These are phyloP conservation scores for Phyto melanocephala DNA, from an alignment of 2,888 invertebrate genomes.

Conservation along the genomic window DNA sequence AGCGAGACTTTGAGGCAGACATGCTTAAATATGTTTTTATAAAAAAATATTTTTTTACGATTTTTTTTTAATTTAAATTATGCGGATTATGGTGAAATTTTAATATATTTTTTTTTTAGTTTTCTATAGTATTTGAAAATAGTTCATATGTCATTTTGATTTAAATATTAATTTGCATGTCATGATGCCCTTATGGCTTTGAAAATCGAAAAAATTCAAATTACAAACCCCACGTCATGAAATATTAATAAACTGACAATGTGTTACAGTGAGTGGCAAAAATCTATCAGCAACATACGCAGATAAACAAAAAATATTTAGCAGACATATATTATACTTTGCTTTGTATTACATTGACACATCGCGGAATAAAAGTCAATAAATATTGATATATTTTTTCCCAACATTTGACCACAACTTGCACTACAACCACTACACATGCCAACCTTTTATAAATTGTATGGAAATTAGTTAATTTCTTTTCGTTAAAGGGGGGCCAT, in stretches of 20 bases:
- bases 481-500: background rate
- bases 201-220: background rate
- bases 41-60: too few species aligned
- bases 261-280: constrained; percentile 19
- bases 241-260: constrained; percentile 44
- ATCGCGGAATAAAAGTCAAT: background rate
- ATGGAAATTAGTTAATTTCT: constrained; percentile 24
- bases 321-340: too few species aligned
- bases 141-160: constrained; percentile 49
- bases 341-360: background rate
- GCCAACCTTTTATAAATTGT: background rate
- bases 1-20: background rate
- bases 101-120: background rate
- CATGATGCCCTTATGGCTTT: background rate
- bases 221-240: constrained; percentile 4
- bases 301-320: background rate
- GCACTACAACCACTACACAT: background rate
- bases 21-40: background rate
- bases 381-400: background rate
- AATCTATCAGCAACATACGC: background rate
- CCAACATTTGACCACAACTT: background rate
- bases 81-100: too few species aligned
- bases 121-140: background rate
- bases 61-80: too few species aligned
- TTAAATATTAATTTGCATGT: constrained; percentile 7